Evolutionary conservation across 2,888 invertebrate species (phyloP).

Genomic region (Lithosia quadra): DNA sequence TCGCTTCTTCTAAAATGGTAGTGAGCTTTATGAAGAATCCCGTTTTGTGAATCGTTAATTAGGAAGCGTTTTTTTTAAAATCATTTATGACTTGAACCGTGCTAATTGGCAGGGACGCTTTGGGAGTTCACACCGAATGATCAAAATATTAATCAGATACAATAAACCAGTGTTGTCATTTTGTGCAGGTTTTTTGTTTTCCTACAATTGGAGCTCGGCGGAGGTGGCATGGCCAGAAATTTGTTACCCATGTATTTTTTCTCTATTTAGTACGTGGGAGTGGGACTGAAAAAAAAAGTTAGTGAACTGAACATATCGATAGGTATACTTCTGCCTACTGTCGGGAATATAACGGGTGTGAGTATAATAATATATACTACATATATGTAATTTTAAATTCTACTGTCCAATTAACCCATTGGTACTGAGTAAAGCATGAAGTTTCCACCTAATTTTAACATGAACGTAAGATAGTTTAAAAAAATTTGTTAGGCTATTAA

Average conservation of each 20-base stretch:
- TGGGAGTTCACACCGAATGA: neutral
- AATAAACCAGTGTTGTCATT: too few relatives aligned
- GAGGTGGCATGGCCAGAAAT: too few relatives aligned
- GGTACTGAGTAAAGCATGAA: neutral
- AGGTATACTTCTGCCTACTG: too few relatives aligned
- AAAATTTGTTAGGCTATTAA: conserved; percentile 25
- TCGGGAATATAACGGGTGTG: too few relatives aligned
- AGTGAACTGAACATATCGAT: too few relatives aligned
- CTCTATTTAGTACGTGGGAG: too few relatives aligned
- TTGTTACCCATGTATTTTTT: too few relatives aligned
- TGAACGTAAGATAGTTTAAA: conserved; percentile 5
- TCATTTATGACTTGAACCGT: neutral
- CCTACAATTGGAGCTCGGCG: too few relatives aligned
- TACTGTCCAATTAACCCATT: neutral
- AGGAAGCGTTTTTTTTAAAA: conserved; percentile 33
- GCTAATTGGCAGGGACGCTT: neutral
- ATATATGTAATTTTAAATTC: neutral
- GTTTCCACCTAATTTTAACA: neutral
- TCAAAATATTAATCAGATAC: neutral
- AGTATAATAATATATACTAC: too few relatives aligned
- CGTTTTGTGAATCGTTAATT: conserved; percentile 45
- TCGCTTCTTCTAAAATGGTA: conserved; percentile 46
- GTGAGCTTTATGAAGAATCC: conserved; percentile 41
- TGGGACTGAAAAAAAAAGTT: too few relatives aligned
- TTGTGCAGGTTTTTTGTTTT: too few relatives aligned